Evolutionary conservation across 2,113 vertebrate genomes (phyloP), one percentile per base, ranked within the genome.

Genomic region (Leptosomus discolor): DNA sequence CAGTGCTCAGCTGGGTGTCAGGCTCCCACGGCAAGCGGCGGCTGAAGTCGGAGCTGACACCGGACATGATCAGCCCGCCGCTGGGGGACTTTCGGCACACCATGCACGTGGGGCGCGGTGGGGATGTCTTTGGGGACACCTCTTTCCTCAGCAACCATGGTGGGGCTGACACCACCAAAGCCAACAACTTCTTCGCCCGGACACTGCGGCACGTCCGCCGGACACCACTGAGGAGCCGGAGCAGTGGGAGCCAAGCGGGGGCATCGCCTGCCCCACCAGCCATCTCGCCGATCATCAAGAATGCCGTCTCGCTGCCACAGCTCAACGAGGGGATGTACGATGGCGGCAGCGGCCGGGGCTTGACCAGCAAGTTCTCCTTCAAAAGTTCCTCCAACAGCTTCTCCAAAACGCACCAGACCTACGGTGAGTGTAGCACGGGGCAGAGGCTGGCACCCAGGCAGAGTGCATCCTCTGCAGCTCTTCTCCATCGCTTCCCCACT

Each of bases 261-360:
- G 65, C 98, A 37, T 98, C 99, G 0, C 98, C 99, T 0, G 98
- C 98, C 0, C 99, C 99, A 0, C 99, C 99, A 0, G 97, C 98
- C 17, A 1, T 99, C 92, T 99, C 99, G 0, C 99, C 99, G 96
- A 99, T 99, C 98, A 99, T 99, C 97, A 99, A 99, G 97, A 99
- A 99, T 0, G 99, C 99, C 22, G 96, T 99, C 96, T 99, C 99
- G 0, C 96, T 99, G 97, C 99, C 99, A 0, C 99, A 99, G 97
- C 99, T 99, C 74, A 98, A 97, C 0, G 98, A 98, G 73, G 98
- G 96, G 1, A 30, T 91, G 7, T 99, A 98, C 0, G 96, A 96
- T 0, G 95, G 98, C 3, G 43, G 91, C 10, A 65, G 98, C 0
- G 7, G 79, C 15, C 87, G 29, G 15, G 56, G 81, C 92, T 94